A percentile compares a stretch with the other conserved stretches of the same genome.
Conservation (phyloP, 2,797 vertebrate genomes). For the Hydrophis major region DNA sequence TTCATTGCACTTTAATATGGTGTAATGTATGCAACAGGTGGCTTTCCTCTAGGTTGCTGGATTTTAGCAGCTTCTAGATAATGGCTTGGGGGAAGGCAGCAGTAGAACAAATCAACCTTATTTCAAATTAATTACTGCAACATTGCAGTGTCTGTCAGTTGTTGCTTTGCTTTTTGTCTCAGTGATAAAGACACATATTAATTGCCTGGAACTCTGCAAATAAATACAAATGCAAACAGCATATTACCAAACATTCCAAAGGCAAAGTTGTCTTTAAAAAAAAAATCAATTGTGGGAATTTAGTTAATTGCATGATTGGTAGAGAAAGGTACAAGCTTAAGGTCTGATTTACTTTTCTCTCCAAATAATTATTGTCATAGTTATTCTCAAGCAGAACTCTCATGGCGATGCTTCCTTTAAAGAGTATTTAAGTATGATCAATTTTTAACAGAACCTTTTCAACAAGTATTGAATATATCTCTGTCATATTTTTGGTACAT, state of each 20-base stretch:
- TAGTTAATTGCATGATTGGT: slow-evolving; percentile 42
- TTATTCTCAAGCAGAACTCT: slow-evolving; percentile 49
- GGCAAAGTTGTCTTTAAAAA: slow-evolving; percentile 22
- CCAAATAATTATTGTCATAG: slow-evolving; percentile 51
- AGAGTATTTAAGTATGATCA: slow-evolving; percentile 54
- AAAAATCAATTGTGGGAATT: slow-evolving; percentile 38
- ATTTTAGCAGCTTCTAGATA: slow-evolving; percentile 62
- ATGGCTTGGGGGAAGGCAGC: slow-evolving; percentile 56
- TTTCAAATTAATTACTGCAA: slow-evolving; percentile 71
- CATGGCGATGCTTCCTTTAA: slow-evolving; percentile 55
- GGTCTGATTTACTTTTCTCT: slow-evolving; percentile 56
- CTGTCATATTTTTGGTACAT: slow-evolving; percentile 16
- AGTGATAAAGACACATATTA: slow-evolving; percentile 42
- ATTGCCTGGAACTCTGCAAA: slow-evolving; percentile 40
- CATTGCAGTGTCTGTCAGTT: slow-evolving; percentile 61
- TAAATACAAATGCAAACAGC: slow-evolving; percentile 47
- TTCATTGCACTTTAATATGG: slow-evolving; percentile 68
- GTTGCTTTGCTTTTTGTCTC: slow-evolving; percentile 59
- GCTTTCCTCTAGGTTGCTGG: slow-evolving; percentile 63
- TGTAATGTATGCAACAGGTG: slow-evolving; percentile 69
- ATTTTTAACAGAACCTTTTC: slow-evolving; percentile 48
- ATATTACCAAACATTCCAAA: slow-evolving; percentile 41
- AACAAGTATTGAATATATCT: slow-evolving; percentile 19
- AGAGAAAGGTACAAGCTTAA: slow-evolving; percentile 53
- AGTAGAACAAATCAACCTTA: slow-evolving; percentile 67